These are phyloP conservation scores for Linyphia triangularis DNA, from an alignment of 2,888 invertebrate species.

Conservation along the genomic window DNA sequence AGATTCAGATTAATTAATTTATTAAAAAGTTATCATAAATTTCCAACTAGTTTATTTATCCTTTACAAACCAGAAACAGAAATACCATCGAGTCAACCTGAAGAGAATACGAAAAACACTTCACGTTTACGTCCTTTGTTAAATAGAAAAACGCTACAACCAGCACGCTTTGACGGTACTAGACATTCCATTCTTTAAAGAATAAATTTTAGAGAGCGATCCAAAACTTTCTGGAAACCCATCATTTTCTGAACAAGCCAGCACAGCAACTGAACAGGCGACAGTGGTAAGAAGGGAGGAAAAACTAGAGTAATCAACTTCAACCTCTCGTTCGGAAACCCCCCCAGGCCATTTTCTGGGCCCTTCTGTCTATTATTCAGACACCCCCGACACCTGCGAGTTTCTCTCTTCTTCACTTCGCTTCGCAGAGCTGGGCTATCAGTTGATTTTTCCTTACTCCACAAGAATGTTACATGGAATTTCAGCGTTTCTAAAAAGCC, in stretches of 20 bases:
- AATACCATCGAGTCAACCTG: neutral
- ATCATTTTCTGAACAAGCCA: conserved; percentile 41
- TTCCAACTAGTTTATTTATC: too few species aligned
- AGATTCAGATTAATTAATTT: too few species aligned
- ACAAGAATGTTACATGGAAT: neutral
- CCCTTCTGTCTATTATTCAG: conserved; percentile 43
- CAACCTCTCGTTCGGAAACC: neutral
- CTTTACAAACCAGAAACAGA: neutral
- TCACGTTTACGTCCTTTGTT: neutral
- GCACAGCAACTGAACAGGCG: conserved; percentile 27
- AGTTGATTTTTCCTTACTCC: neutral
- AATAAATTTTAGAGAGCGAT: conserved; percentile 29
- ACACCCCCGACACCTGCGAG: conserved; percentile 27
- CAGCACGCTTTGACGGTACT: neutral
- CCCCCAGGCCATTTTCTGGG: conserved; percentile 19
- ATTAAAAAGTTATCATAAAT: too few species aligned
- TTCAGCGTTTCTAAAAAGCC: too few species aligned
- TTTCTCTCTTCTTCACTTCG: neutral
- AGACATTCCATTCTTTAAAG: conserved; percentile 38
- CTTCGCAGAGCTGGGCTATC: conserved; percentile 1
- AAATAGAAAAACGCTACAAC: conserved; percentile 11
- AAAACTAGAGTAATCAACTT: conserved; percentile 51
- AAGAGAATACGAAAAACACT: neutral
- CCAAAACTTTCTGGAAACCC: conserved; percentile 26
- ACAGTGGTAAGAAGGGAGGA: neutral